A percentile compares a stretch with the other conserved stretches of the same genome.
Conservation (phyloP, 2,797 vertebrate species). For the Enteromius anoplus region DNA sequence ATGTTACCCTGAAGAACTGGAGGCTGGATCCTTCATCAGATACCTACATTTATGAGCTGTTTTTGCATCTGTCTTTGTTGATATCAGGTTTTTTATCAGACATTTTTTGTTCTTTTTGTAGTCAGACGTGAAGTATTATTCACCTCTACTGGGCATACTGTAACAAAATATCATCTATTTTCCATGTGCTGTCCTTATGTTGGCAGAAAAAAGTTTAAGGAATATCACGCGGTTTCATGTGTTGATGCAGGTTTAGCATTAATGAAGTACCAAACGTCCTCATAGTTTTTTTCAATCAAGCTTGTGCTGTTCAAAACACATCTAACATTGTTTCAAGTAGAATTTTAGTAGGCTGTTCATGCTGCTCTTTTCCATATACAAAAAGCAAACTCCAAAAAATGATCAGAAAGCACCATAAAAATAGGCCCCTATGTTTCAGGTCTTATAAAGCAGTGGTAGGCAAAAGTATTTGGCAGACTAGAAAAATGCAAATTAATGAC, state of each 20-base stretch:
- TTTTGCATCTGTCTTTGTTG: slow-evolving; percentile 8
- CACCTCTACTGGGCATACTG: slow-evolving; percentile 5
- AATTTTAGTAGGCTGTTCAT: not conserved
- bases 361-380: not conserved
- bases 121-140: not conserved
- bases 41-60: slow-evolving; percentile 49
- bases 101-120: not conserved
- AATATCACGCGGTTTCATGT: not conserved
- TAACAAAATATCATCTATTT: slow-evolving; percentile 8
- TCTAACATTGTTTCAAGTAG: not conserved
- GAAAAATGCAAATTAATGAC: not conserved
- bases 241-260: not conserved
- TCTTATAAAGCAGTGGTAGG: not conserved
- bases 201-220: not conserved
- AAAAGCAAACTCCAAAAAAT: not conserved
- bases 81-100: not conserved
- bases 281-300: not conserved
- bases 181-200: not conserved
- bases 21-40: slow-evolving; percentile 67
- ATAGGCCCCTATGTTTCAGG: not conserved
- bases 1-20: slow-evolving; percentile 61
- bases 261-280: not conserved
- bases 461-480: not conserved
- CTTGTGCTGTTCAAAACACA: not conserved
- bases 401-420: not conserved